Base-by-base conservation (phyloP, 1,140 invertebrate genomes). In the Drosophila virilis region DNA sequence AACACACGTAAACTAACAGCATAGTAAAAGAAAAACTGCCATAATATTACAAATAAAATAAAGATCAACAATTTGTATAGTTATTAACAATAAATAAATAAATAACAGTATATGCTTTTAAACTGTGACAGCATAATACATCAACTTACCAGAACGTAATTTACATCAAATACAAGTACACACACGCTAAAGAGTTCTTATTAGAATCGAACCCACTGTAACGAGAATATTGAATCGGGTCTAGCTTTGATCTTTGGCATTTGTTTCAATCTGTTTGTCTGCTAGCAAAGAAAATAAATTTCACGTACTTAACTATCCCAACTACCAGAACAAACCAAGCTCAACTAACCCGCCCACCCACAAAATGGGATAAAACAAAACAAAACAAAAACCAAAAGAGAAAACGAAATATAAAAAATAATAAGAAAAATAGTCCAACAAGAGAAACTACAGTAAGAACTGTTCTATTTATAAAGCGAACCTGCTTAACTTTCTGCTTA, bases 401-500 rank as follows among this genome's bases (percentile, higher is more conserved):
- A 45, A 45, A 45, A 45, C 1, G 12, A 43, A 13, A 43, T 13
- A 7, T 43, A 43, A 28, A 28, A 28, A 28, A 4, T 28, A 28
- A 28, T 28, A 28, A 28, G 22, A 5, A 28, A 28, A 28, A 28
- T 28, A 28, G 22, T 28, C 22, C 22, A 28, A 5, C 22, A 28
- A 51, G 35, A 15, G 67, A 55, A 48, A 51, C 12, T 38, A 76
- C 8, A 64, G 12, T 57, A 43, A 22, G 42, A 43, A 42, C 54
- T 42, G 42, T 54, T 61, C 42, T 42, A 60, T 38, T 28, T 33
- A 40, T 35, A 59, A 65, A 55, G 52, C 32, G 6, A 61, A 74
- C 68, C 68, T 83, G 50, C 72, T 48, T 79, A 51, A 79, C 61
- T 52, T 73, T 84, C 79, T 77, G 84, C 83, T 83, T 88, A 69